These are phyloP conservation scores for Synergus umbraculus DNA, from an alignment of 2,888 invertebrate species.

Conservation along the genomic window DNA sequence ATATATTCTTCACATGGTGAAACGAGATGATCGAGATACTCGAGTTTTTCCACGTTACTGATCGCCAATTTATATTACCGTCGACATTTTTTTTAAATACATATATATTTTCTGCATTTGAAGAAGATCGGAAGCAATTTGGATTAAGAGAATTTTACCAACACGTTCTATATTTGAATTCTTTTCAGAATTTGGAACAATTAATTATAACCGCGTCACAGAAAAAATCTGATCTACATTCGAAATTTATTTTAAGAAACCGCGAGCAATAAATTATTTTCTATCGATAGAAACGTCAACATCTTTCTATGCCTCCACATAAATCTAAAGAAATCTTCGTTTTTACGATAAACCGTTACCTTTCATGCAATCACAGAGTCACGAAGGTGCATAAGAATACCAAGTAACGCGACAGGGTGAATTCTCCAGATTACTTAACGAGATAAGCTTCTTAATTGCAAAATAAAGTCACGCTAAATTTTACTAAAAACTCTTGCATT, in stretches of 20 bases:
- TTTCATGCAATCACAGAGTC: constrained; percentile 40
- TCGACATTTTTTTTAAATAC: too few relatives aligned
- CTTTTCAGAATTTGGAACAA: too few relatives aligned
- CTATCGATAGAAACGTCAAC: constrained; percentile 30
- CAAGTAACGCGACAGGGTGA: constrained; percentile 8
- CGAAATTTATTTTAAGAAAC: constrained; percentile 15
- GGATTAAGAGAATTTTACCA: too few relatives aligned
- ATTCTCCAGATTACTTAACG: background rate
- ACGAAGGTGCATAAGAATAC: constrained; percentile 30
- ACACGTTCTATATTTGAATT: too few relatives aligned
- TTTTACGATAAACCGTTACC: constrained; percentile 24
- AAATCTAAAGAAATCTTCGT: constrained; percentile 35
- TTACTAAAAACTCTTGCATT: constrained; percentile 8
- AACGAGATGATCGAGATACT: background rate
- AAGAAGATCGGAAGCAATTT: too few relatives aligned
- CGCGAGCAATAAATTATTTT: constrained; percentile 1
- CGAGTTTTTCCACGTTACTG: background rate
- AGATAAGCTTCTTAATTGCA: constrained; percentile 11
- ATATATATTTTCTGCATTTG: too few relatives aligned
- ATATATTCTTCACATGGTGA: background rate
- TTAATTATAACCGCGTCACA: too few relatives aligned
- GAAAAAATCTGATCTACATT: background rate
- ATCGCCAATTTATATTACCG: too few relatives aligned
- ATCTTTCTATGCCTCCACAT: constrained; percentile 6
- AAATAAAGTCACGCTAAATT: constrained; percentile 21